These are phyloP conservation scores for Spea multiplicata DNA, from an alignment of 2,113 vertebrate species.

Conservation along the genomic window DNA sequence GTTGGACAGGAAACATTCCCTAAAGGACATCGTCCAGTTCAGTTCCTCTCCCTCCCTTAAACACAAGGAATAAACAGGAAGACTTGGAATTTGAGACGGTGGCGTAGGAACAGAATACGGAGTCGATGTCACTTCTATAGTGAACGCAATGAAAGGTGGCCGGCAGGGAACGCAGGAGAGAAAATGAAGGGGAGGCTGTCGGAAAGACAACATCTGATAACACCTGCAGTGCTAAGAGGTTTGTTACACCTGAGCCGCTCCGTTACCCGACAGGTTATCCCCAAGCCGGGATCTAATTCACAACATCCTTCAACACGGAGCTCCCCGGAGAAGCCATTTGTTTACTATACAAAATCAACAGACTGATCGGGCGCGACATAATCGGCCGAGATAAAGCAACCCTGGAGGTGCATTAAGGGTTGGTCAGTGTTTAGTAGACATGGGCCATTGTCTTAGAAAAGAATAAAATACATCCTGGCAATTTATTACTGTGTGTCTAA, in stretches of 20 bases:
- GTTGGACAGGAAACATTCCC: slow-evolving; percentile 10
- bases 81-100: not conserved
- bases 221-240: not conserved
- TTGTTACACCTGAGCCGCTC: slow-evolving; percentile 3
- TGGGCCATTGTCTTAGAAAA: too few species aligned
- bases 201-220: not conserved
- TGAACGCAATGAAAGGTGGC: too few species aligned
- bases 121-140: too few species aligned
- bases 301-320: slow-evolving; percentile 18
- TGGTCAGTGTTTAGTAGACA: too few species aligned
- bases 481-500: too few species aligned
- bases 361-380: too few species aligned
- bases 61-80: slow-evolving; percentile 31
- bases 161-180: not conserved
- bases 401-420: too few species aligned
- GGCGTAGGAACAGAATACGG: too few species aligned
- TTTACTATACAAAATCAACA: too few species aligned
- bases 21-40: not conserved
- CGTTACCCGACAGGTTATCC: slow-evolving; percentile 36
- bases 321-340: not conserved
- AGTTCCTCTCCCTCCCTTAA: not conserved
- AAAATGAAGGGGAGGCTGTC: not conserved
- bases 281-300: not conserved
- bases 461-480: too few species aligned
- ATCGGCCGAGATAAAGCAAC: too few species aligned